Evolutionary conservation across 2,888 invertebrate species (phyloP), one percentile per base, ranked within the genome.

Genomic region (Ceramica pisi): DNA sequence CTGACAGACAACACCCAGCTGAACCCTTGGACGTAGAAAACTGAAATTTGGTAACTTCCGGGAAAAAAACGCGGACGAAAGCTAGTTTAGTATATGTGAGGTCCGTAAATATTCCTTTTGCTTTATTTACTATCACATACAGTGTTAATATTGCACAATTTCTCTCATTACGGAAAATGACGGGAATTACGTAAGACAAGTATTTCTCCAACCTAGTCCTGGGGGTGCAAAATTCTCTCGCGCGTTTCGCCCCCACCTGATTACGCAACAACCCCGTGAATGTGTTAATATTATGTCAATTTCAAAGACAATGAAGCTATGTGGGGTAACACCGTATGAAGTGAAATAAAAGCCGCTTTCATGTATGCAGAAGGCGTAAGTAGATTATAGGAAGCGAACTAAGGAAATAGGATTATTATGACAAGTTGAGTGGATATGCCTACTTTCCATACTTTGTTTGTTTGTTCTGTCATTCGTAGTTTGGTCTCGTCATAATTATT

Each of bases 331-430:
- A 75, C 23, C 35, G 12, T 26, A 41, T 38, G 19, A 35, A 55
- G 59, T 44, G 8, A 44, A 60, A 26, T 70, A 59, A 53, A 46
- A 53, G 31, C 9, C 23, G 26, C 44, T 64, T 71, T 55, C 38
- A 61, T 26, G 38, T 46, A 50, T 26, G 38, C 26, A 51, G 67
- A 65, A 23, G 23, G 1, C 19, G 59, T 74, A 61, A 68, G 51
- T 21, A 48, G 75, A 78, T 67, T 81, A 70, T 51, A 67, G 70
- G 66, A 67, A 70, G 63, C 14, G 41, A 60, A 67, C 21, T 38
- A 38, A 57, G 64, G 56, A 62, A 71, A 67, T 71, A 55, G 21
- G 64, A 81, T 80, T 81, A 80, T 10, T 26, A 8, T 51, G 62
- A 59, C 62, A 63, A 35, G 38, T 46, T 31, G 10, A 66, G 59